Percentiles rank a stretch among this genome's conserved stretches.
Evolutionary conservation across 2,113 vertebrate species (phyloP).

Genomic region (Paramisgurnus dabryanus): DNA sequence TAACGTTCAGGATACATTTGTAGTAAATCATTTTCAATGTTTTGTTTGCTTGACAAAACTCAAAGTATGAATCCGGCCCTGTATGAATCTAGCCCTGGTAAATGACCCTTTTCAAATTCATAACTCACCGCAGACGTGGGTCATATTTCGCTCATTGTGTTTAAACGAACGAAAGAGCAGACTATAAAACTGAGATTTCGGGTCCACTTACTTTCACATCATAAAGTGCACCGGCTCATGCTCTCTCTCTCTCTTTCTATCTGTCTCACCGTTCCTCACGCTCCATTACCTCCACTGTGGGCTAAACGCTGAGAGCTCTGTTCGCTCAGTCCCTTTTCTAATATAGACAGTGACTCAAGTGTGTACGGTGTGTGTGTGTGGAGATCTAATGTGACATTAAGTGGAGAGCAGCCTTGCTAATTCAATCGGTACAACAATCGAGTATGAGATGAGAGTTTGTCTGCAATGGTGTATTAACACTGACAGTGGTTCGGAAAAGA

Average conservation of each 20-base stretch:
- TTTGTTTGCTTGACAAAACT: not conserved
- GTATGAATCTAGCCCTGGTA: not conserved
- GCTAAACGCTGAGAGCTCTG: constrained; percentile 11
- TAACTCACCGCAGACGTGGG: constrained; percentile 12
- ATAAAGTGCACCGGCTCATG: constrained; percentile 5
- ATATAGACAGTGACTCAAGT: not conserved
- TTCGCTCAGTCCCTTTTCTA: constrained; percentile 13
- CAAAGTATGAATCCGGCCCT: not conserved
- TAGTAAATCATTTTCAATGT: not conserved
- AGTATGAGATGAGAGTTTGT: not conserved
- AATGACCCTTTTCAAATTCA: constrained; percentile 17
- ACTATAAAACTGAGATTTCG: constrained; percentile 13
- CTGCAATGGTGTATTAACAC: constrained; percentile 16
- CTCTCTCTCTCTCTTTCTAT: constrained; percentile 8
- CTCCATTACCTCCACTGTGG: constrained; percentile 36
- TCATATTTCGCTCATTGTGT: not conserved
- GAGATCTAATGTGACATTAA: constrained; percentile 33
- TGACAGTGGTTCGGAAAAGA: constrained; percentile 6
- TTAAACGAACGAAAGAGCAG: constrained; percentile 25
- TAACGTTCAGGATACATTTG: not conserved
- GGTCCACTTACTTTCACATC: constrained; percentile 10
- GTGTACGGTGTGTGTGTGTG: constrained; percentile 19
- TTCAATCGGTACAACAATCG: constrained; percentile 13
- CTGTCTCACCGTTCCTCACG: constrained; percentile 6
- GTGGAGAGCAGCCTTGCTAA: constrained; percentile 41